phyloP scores from a whole-genome alignment of 2,113 vertebrate species.

The Prietella phreatophila region DNA sequence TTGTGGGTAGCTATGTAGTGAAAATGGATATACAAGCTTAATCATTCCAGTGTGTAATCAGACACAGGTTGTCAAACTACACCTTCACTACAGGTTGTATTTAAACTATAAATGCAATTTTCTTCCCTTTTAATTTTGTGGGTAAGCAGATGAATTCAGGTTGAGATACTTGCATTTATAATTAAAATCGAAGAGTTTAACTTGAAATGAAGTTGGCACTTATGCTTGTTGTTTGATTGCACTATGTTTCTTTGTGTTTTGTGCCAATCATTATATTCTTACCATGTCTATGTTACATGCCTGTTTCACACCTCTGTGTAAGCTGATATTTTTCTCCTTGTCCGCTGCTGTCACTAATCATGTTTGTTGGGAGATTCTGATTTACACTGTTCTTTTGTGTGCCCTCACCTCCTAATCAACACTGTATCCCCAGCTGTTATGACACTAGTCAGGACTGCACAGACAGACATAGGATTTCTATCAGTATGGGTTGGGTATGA shows the following conservation, averaged over 20 bases:
- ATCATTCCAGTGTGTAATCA: not conserved
- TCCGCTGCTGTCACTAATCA: not conserved
- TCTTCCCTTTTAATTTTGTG: not conserved
- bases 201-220: not conserved
- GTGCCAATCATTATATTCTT: not conserved
- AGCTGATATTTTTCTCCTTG: not conserved
- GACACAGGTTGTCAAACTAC: not conserved
- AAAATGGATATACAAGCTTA: not conserved
- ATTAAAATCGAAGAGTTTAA: not conserved
- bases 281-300: not conserved
- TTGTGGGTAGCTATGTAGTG: not conserved
- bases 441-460: not conserved
- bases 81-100: not conserved
- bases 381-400: not conserved
- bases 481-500: not conserved
- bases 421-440: not conserved
- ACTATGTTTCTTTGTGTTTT: not conserved
- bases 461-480: not conserved
- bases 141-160: not conserved
- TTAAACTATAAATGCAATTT: not conserved
- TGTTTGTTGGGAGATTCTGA: not conserved
- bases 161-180: not conserved
- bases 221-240: not conserved
- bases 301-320: not conserved
- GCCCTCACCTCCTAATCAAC: not conserved